Evolutionary conservation across 2,888 invertebrate species (phyloP), one percentile per base, ranked within the genome.

Genomic region (Eupeodes luniger): DNA sequence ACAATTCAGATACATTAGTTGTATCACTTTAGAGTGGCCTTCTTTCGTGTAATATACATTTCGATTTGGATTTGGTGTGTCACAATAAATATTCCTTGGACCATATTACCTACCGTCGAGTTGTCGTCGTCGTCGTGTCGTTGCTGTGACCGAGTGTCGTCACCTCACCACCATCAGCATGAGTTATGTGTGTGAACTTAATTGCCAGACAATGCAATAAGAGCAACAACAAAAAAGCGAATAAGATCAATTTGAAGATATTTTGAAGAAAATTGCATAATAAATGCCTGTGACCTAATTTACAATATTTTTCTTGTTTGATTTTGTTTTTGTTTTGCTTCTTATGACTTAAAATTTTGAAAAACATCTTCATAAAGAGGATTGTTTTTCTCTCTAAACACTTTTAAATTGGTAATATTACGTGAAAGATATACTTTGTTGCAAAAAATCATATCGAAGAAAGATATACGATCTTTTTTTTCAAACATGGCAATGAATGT

Each of bases 1-100:
- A 72, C 84, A 84, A 49, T 82, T 89, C 85, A 89, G 59, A 49
- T 72, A 59, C 90, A 90, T 90, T 90, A 90, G 90, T 89, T 89
- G 81, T 90, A 90, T 90, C 90, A 89, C 85, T 16, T 40, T 87
- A 83, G 74, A 74, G 79, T 74, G 85, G 85, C 89, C 89, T 90
- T 87, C 89, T 66, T 85, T 80, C 6, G 40, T 53, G 53, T 53
- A 53, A 53, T 69, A 53, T 69, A 57, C 84, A 81, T 87, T 88
- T 81, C 70, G 66, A 59, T 72, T 72, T 53, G 34, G 69, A 72
- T 40, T 40, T 40, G 1, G 79, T 70, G 79, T 85, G 82, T 86
- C 82, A 85, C 89, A 85, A 82, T 89, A 85, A 85, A 85, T 89
- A 85, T 88, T 85, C 72, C 72, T 55, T 59, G 59, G 40, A 61